A percentile compares a stretch with the other conserved stretches of the same genome.
These are phyloP conservation scores for Sycobia sp. DNA, from an alignment of 1,140 invertebrate genomes.

Conservation along the genomic window DNA sequence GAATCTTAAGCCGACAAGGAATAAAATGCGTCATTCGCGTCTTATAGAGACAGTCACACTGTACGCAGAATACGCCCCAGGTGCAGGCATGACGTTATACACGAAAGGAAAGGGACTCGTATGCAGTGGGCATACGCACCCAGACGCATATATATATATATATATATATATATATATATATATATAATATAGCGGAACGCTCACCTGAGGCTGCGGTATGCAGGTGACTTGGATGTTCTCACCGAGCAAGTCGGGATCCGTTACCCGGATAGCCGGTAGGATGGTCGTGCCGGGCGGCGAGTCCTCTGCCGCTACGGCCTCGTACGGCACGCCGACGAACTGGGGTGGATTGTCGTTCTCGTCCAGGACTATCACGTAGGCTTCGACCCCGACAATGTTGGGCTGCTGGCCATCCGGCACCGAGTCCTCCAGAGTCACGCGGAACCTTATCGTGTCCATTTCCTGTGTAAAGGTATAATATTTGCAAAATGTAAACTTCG, in stretches of 20 bases:
- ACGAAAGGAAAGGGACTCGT: too few relatives aligned
- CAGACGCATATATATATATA: too few relatives aligned
- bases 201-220: slow-evolving; percentile 62
- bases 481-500: too few relatives aligned
- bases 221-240: slow-evolving; percentile 81
- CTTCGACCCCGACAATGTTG: slow-evolving; percentile 77
- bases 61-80: too few relatives aligned
- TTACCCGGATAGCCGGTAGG: slow-evolving; percentile 73
- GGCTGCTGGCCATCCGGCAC: slow-evolving; percentile 71
- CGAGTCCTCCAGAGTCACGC: slow-evolving; percentile 78
- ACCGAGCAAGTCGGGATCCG: slow-evolving; percentile 80
- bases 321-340: slow-evolving; percentile 79
- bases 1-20: too few relatives aligned
- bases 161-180: too few relatives aligned
- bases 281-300: slow-evolving; percentile 75
- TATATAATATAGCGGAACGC: too few relatives aligned
- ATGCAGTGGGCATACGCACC: too few relatives aligned
- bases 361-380: slow-evolving; percentile 83
- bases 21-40: too few relatives aligned
- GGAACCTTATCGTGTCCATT: slow-evolving; percentile 75
- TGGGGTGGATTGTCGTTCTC: slow-evolving; percentile 87
- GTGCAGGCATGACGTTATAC: too few relatives aligned
- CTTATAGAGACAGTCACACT: too few relatives aligned
- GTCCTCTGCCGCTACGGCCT: slow-evolving; percentile 79
- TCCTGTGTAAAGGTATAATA: slow-evolving; percentile 57